phyloP scores from a whole-genome alignment of 2,888 invertebrate species.

The Philereme vetulata region DNA sequence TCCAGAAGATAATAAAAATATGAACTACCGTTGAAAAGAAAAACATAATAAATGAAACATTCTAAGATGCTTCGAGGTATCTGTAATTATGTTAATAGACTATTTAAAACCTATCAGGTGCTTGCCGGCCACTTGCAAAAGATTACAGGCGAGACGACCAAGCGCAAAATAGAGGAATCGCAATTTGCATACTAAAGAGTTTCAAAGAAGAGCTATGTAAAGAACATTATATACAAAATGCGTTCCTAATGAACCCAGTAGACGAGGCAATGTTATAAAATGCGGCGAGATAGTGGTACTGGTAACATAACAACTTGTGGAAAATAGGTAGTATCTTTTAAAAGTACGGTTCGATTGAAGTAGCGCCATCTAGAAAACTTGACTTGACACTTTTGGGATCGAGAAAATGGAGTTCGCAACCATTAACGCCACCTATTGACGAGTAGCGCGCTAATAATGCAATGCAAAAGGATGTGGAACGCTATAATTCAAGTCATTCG shows the following conservation, averaged over 20 bases:
- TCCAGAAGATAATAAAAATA: slow-evolving; percentile 1
- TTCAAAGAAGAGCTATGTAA: slow-evolving; percentile 19
- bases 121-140: slow-evolving; percentile 22
- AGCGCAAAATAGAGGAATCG: slow-evolving; percentile 22
- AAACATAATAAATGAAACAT: too few species aligned
- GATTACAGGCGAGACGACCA: slow-evolving; percentile 18
- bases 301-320: too few species aligned
- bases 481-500: background rate
- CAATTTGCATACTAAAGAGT: slow-evolving; percentile 32
- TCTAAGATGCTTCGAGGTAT: too few species aligned
- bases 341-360: too few species aligned
- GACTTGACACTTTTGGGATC: background rate
- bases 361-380: too few species aligned
- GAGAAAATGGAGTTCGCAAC: background rate
- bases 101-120: slow-evolving; percentile 23
- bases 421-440: slow-evolving; percentile 6
- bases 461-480: background rate
- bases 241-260: slow-evolving; percentile 15
- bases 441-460: background rate
- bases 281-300: too few species aligned
- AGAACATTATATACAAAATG: slow-evolving; percentile 20
- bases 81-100: background rate
- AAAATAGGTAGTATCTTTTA: background rate
- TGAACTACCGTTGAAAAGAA: slow-evolving; percentile 1
- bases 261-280: background rate